A percentile compares a stretch with the other conserved stretches of the same genome.
Evolutionary conservation across 1,140 invertebrate species (phyloP).

Genomic region (Belonocnema kinseyi): DNA sequence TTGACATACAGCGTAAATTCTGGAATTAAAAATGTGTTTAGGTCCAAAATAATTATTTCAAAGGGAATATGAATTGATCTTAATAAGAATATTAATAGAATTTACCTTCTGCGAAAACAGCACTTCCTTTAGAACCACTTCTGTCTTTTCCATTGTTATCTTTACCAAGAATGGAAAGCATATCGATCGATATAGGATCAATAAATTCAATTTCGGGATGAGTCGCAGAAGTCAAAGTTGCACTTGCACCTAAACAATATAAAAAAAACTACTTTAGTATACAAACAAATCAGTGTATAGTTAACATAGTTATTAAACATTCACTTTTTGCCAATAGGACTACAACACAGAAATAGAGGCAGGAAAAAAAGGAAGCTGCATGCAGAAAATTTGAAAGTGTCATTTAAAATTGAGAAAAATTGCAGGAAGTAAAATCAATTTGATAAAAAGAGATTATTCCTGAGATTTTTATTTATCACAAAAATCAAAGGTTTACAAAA

Average conservation of each 20-base stretch:
- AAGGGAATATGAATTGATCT: not conserved
- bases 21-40: not conserved
- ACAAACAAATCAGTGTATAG: not conserved
- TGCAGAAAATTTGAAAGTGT: no score
- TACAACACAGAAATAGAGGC: no score
- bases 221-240: not conserved
- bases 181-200: slow-evolving; percentile 7
- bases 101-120: not conserved
- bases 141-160: not conserved
- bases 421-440: no score
- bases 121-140: not conserved
- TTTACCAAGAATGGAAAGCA: slow-evolving; percentile 1
- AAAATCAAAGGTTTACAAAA: not conserved
- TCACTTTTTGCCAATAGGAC: no score
- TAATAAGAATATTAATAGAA: not conserved
- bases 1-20: not conserved
- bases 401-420: no score
- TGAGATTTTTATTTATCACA: no score
- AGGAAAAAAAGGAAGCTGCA: no score
- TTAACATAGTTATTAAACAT: not conserved
- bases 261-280: not conserved
- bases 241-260: not conserved
- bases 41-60: not conserved
- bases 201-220: slow-evolving; percentile 10
- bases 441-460: no score